Conservation (phyloP, 2,888 invertebrate genomes). For the Imbricaverruca yamaguchii region DNA sequence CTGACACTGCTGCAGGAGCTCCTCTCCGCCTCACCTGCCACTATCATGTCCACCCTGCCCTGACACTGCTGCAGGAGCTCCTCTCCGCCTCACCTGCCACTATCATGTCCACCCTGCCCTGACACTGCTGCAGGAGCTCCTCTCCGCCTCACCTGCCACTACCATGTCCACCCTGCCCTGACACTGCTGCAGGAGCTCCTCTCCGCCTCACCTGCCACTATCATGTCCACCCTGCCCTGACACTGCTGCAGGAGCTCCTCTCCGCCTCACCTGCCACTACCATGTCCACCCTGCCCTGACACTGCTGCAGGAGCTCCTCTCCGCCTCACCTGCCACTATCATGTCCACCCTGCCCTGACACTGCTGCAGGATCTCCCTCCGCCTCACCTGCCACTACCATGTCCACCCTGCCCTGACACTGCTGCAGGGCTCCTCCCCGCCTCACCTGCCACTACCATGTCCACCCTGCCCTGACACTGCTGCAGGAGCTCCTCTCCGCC, state of each 20-base stretch:
- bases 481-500: constrained; percentile 89
- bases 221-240: constrained; percentile 51
- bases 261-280: constrained; percentile 52
- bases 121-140: constrained; percentile 80
- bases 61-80: constrained; percentile 83
- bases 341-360: constrained; percentile 55
- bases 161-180: constrained; percentile 51
- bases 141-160: constrained; percentile 56
- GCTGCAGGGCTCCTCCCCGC: constrained; percentile 88
- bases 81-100: constrained; percentile 56
- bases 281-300: constrained; percentile 53
- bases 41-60: constrained; percentile 47
- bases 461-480: constrained; percentile 60
- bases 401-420: constrained; percentile 57
- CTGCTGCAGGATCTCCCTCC: constrained; percentile 81
- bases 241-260: constrained; percentile 83
- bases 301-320: constrained; percentile 81
- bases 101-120: constrained; percentile 49
- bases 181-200: constrained; percentile 80
- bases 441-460: constrained; percentile 30
- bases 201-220: constrained; percentile 54
- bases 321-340: constrained; percentile 52
- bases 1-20: constrained; percentile 77
- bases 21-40: constrained; percentile 61
- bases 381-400: constrained; percentile 46